A percentile compares a stretch with the other conserved stretches of the same genome.
Conservation (phyloP, 2,888 invertebrate genomes). For the Sminthurides aquaticus region DNA sequence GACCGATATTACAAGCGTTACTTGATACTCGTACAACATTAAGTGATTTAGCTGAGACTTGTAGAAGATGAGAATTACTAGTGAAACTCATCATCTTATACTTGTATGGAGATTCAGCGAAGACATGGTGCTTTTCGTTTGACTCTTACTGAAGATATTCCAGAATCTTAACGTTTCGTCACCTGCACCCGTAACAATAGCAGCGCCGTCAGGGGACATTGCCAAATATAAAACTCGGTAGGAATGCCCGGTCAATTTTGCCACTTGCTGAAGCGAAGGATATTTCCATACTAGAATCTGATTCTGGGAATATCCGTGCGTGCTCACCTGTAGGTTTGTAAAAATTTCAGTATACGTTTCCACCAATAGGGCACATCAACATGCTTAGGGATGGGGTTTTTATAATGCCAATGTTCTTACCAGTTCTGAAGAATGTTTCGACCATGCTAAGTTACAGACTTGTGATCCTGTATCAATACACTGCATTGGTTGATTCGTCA, state of each 20-base stretch:
- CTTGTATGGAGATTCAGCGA: conserved; percentile 87
- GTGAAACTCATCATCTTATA: conserved; percentile 56
- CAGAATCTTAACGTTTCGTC: conserved; percentile 97
- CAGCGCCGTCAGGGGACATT: conserved; percentile 94
- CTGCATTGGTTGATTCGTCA: conserved; percentile 96
- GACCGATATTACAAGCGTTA: too few relatives aligned
- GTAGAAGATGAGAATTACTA: background rate
- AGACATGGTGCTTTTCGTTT: conserved; percentile 87
- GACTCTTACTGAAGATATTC: conserved; percentile 97
- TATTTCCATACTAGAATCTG: conserved; percentile 99
- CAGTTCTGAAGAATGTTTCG: conserved; percentile 93
- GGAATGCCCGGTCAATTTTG: conserved; percentile 93
- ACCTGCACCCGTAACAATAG: conserved; percentile 97
- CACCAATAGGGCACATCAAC: too few relatives aligned
- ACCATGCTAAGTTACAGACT: conserved; percentile 98
- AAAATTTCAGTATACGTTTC: background rate
- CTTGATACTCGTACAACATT: too few relatives aligned
- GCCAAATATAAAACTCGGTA: conserved; percentile 92
- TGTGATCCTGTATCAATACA: conserved; percentile 96
- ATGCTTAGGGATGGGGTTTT: background rate
- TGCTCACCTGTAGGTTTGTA: conserved; percentile 56
- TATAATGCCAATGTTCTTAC: conserved; percentile 56
- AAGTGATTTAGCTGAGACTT: too few relatives aligned
- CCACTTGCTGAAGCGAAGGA: conserved; percentile 91
- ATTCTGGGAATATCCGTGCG: conserved; percentile 97